phyloP scores from a whole-genome alignment of 2,113 vertebrate species.

The Catharus fuscescens region DNA sequence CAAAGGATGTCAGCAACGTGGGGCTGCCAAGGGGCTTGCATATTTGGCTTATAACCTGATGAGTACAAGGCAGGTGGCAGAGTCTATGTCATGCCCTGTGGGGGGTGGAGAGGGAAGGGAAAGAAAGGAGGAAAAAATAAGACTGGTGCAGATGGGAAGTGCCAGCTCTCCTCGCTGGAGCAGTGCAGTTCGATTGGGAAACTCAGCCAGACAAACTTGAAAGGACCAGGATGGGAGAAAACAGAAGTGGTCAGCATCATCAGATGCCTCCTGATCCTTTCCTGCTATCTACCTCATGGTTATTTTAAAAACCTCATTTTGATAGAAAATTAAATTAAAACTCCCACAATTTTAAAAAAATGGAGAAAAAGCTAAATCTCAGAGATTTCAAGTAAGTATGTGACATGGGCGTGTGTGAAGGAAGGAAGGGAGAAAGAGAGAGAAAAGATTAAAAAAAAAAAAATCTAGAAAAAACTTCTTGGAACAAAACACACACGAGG shows the following conservation, averaged over 20 bases:
- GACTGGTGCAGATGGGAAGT: conserved; percentile 45
- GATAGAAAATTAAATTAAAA: not conserved
- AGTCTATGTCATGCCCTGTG: conserved; percentile 59
- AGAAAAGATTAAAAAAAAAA: not conserved
- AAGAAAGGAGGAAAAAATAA: conserved; percentile 51
- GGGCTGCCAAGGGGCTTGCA: conserved; percentile 9
- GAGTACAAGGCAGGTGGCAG: conserved; percentile 53
- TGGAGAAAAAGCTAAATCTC: not conserved
- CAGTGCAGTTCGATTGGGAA: conserved; percentile 3
- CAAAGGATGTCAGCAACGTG: conserved; percentile 51
- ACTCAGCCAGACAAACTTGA: conserved; percentile 1
- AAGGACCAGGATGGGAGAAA: not conserved
- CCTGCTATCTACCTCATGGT: not conserved
- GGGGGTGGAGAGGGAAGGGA: conserved; percentile 6
- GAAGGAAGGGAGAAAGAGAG: not conserved
- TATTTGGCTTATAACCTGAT: conserved; percentile 63
- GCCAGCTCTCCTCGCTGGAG: conserved; percentile 35
- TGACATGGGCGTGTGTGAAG: not conserved
- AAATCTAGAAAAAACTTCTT: conserved; percentile 24
- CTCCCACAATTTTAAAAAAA: not conserved
- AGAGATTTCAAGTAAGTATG: not conserved
- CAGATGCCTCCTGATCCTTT: not conserved
- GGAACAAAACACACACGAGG: conserved; percentile 60
- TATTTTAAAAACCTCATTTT: not conserved
- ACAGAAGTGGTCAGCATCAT: not conserved